Percentiles rank a stretch among this genome's conserved stretches.
These are phyloP conservation scores for Danio rerio DNA, from an alignment of 2,113 vertebrate species.

Conservation along the genomic window DNA sequence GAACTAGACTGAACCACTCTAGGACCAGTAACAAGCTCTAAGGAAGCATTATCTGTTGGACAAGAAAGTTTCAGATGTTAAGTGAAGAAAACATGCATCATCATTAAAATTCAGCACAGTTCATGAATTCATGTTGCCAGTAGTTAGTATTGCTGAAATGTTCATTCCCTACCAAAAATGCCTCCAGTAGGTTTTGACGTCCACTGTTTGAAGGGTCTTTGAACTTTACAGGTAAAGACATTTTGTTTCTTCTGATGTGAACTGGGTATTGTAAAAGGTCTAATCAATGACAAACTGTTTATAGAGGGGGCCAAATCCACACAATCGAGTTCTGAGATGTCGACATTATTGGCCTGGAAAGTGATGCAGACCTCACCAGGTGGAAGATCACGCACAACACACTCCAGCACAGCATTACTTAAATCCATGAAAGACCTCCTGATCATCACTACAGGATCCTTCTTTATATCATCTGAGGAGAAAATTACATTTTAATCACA, in stretches of 20 bases:
- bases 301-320: constrained; percentile 50
- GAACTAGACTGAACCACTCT: constrained; percentile 20
- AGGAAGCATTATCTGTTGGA: constrained; percentile 60
- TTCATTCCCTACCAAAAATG: constrained; percentile 52
- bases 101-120: background rate
- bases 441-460: constrained; percentile 63
- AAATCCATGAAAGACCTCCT: constrained; percentile 62
- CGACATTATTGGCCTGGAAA: constrained; percentile 35
- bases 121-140: background rate
- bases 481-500: background rate
- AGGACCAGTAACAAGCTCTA: constrained; percentile 60
- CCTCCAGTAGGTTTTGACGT: constrained; percentile 13
- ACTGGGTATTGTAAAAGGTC: constrained; percentile 34
- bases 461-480: constrained; percentile 44
- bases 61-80: background rate
- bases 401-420: constrained; percentile 60
- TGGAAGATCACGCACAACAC: constrained; percentile 59
- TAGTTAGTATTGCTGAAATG: background rate
- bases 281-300: constrained; percentile 50
- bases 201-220: background rate
- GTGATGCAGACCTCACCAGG: constrained; percentile 60
- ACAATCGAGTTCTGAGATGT: constrained; percentile 34
- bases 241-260: background rate
- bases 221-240: constrained; percentile 46
- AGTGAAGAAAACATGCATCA: background rate